Base-by-base conservation (phyloP, 2,797 vertebrate genomes). In the Xenentodon cancila region DNA sequence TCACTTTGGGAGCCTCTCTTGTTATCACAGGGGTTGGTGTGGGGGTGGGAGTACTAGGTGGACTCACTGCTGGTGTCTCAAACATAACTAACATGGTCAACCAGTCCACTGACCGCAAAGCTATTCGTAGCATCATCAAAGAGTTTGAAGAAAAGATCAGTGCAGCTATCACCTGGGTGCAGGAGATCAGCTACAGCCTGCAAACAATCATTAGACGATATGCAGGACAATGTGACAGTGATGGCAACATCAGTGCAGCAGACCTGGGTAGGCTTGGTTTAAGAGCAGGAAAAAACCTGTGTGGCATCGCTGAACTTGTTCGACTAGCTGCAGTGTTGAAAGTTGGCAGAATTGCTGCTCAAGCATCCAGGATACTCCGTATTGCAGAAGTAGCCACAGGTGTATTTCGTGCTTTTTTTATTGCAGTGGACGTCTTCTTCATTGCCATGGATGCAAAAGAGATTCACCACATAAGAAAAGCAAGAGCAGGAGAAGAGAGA, bases 1-100 rank as follows among this genome's bases (percentile, higher is more conserved):
- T 84, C 45, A 84, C 80, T 34, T 44, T 88, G 16, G 87, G 86
- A 12, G 65, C 56, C 5, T 88, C 85, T 30, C 50, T 84, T 20
- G 64, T 85, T 50, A 73, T 88, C 13, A 70, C 68, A 4, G 73
- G 75, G 1, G 56, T 81, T 9, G 85, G 84, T 11, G 3, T 84
- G 0, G 79, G 64, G 0, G 49, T 84, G 1, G 40, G 78, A 20
- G 25, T 13, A 3, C 18, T 3, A 13, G 74, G 74, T 50, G 69
- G 60, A 2, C 1, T 57, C 18, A n/a, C 59, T 40, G 69, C 75
- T 49, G 60, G 75, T 44, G 40, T 45, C 0, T 87, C 82, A 0
- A 84, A 82, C 19, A 49, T 84, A 53, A 80, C 71, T 9, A 81
- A 85, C 5, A 73, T 69, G 32, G 49, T 79, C 12, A 84, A 73